Percentiles rank a stretch among this genome's conserved stretches.
phyloP scores from a whole-genome alignment of 2,113 vertebrate species.

The Pardalotus punctatus region DNA sequence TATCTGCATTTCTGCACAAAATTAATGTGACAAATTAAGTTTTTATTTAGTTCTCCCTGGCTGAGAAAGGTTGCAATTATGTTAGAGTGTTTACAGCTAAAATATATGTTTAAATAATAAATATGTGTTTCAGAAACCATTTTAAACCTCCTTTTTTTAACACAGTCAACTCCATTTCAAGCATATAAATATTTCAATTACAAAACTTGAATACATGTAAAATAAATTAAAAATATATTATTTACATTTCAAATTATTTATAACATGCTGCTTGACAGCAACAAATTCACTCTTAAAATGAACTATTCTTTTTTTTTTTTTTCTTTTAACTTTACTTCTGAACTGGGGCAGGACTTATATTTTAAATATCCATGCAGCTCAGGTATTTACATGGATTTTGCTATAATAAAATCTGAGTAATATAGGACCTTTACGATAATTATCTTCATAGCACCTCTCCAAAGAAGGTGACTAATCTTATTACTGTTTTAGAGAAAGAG shows the following conservation, averaged over 20 bases:
- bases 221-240: constrained; percentile 69
- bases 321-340: background rate
- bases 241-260: constrained; percentile 68
- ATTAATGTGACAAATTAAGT: constrained; percentile 68
- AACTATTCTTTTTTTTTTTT: background rate
- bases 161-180: constrained; percentile 64
- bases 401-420: constrained; percentile 27
- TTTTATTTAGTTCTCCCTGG: constrained; percentile 62
- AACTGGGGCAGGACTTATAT: background rate
- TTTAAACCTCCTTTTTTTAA: constrained; percentile 63
- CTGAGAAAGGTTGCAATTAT: constrained; percentile 70
- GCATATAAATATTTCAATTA: constrained; percentile 71
- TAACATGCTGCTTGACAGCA: constrained; percentile 25
- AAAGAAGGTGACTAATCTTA: constrained; percentile 53
- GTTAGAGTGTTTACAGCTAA: constrained; percentile 65
- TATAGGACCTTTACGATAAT: background rate
- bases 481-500: background rate
- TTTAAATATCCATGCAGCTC: constrained; percentile 25
- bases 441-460: constrained; percentile 26
- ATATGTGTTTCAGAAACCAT: constrained; percentile 62
- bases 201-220: constrained; percentile 61
- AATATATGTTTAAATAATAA: constrained; percentile 73
- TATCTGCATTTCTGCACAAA: constrained; percentile 58
- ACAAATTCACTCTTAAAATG: constrained; percentile 24
- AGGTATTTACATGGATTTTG: constrained; percentile 15